Base-by-base conservation (phyloP, 2,113 vertebrate species). In the Eublepharis macularius region DNA sequence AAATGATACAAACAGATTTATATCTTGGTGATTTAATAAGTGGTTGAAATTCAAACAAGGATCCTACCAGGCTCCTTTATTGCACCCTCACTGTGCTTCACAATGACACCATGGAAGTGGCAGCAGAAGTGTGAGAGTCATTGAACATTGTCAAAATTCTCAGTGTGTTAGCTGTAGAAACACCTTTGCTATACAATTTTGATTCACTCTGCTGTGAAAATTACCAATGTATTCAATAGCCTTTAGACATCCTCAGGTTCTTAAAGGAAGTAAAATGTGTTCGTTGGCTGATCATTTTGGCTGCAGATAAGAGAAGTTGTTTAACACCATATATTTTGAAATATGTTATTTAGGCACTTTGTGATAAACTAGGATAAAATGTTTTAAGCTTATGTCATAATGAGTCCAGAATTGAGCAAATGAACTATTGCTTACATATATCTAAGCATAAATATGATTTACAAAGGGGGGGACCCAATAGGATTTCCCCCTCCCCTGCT, bases 111-210 rank as follows among this genome's bases (percentile, higher is more conserved):
- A 72, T 24, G 87, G 43, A 49, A 47, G 43, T 89, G 80, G 85
- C 75, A 84, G 49, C 2, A 83, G 63, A 92, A 74, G 63, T 85
- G 88, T 93, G 92, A 94, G 74, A 90, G 45, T 10, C 43, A 60
- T n/a, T 43, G 70, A 92, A 82, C 66, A 57, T 39, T 92, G 87
- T 89, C 90, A 93, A 89, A 78, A 75, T 91, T 93, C 80, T 89
- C 94, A 77, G 69, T 65, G 34, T 92, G 82, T 90, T 91, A 87
- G 82, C 78, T 92, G 82, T 32, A 78, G 41, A 91, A 93, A 92
- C 83, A 92, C 89, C 86, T 91, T 60, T 83, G 72, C 81, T 92
- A 88, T 87, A 82, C 34, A 51, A 82, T 29, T 74, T 36, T 80
- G 77, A 84, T 65, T 60, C 76, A 29, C 69, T 75, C n/a, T 83